Evolutionary conservation across 2,888 invertebrate genomes (phyloP), one percentile per base, ranked within the genome.

Genomic region (Lasiommata megera): DNA sequence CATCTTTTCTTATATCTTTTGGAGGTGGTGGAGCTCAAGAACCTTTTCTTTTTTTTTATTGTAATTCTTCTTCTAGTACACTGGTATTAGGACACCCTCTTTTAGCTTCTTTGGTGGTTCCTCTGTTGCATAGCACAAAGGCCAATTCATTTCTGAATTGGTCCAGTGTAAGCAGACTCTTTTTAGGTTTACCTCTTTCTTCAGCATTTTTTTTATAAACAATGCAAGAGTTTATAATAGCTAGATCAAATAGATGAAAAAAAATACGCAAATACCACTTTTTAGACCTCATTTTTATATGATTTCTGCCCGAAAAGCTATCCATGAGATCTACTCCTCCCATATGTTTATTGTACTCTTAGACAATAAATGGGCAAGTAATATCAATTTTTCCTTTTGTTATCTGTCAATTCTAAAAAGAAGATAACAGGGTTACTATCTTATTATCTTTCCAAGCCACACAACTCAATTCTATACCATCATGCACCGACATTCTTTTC

Each of bases 251-350:
- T n/a, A n/a, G n/a, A n/a, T n/a, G 70, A 65, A 66, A 75, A 70
- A 79, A 79, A 58, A 78, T 68, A 64, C 72, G 69, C 60, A 77
- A 59, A 47, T 76, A 76, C 74, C 76, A 76, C 60, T 79, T 77
- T 70, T 70, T 75, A 64, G 72, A 71, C 61, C 71, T 73, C 7
- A 73, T 65, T 58, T 0, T 67, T 60, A 72, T 72, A 58, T 67
- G 66, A 65, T 73, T 65, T 67, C 73, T 70, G 54, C 72, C 73
- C 61, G 74, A 65, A 70, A 69, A 72, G 54, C 70, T 73, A 66
- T 80, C 74, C 68, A 73, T 68, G 44, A 77, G 69, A 47, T 78
- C 77, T 37, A 75, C 76, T 62, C 74, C 76, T 47, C 73, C 76
- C 77, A 77, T 79, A 57, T 77, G 74, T 56, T 67, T 69, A 69